Evolutionary conservation across 2,113 vertebrate species (phyloP).

Genomic region (Donacobius atricapilla): DNA sequence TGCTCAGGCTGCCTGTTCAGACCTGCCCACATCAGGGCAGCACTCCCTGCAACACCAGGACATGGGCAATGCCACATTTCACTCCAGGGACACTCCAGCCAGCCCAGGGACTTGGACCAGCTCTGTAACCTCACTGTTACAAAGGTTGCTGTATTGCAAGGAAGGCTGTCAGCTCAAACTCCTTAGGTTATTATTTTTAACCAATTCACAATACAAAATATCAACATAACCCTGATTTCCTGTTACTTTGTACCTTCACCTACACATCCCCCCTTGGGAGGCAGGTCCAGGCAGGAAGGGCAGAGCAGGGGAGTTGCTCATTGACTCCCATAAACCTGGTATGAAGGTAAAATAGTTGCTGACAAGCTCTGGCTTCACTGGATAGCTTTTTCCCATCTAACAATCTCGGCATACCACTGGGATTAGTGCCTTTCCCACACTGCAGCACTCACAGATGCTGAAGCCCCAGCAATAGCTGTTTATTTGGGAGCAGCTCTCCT

Average conservation of each 20-base stretch:
- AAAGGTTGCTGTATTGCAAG: not conserved
- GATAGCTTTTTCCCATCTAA: not conserved
- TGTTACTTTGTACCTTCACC: constrained; percentile 47
- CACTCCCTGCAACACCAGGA: not conserved
- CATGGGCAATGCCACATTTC: not conserved
- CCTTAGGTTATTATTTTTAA: not conserved
- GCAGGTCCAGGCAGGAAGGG: not conserved
- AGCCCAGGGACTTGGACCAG: not conserved
- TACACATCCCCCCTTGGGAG: not conserved
- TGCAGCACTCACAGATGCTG: not conserved
- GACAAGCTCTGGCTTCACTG: not conserved
- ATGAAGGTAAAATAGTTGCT: not conserved
- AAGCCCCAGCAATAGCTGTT: not conserved
- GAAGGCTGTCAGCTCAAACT: not conserved
- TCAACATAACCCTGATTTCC: not conserved
- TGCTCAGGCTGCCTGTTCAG: not conserved
- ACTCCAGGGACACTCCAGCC: not conserved
- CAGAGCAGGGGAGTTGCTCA: not conserved
- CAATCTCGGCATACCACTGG: fast-evolving
- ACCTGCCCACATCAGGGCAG: not conserved
- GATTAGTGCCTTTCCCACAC: not conserved
- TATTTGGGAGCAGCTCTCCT: not conserved
- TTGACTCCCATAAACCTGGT: not conserved
- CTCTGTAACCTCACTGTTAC: not conserved
- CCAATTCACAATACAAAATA: not conserved